A percentile compares a stretch with the other conserved stretches of the same genome.
phyloP scores from a whole-genome alignment of 2,797 vertebrate species.

The Acomys russatus region DNA sequence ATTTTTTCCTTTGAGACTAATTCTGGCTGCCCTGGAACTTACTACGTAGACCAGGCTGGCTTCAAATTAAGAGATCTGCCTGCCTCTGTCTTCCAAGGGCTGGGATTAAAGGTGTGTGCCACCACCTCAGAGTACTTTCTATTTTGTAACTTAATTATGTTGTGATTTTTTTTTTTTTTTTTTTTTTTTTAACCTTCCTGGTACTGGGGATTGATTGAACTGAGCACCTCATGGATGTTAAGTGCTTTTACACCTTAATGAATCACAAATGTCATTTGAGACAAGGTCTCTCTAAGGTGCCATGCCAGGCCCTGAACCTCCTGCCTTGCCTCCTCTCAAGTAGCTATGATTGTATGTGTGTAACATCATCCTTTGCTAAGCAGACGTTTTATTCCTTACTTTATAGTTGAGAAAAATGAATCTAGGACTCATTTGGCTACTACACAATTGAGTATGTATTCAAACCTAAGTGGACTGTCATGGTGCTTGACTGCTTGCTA shows the following conservation, averaged over 20 bases:
- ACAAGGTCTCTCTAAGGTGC: not conserved
- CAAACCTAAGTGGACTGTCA: not conserved
- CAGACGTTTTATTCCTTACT: not conserved
- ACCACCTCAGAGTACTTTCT: not conserved
- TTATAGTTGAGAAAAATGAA: conserved; percentile 52
- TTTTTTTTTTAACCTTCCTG: not conserved
- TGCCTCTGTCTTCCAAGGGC: not conserved
- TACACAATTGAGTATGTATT: not conserved
- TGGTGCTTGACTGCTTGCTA: not conserved
- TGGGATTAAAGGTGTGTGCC: not conserved
- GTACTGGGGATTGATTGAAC: not conserved
- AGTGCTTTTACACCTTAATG: not conserved
- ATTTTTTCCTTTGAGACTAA: not conserved
- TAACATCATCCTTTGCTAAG: not conserved
- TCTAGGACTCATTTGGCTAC: not conserved
- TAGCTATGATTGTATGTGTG: not conserved
- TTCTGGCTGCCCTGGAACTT: not conserved
- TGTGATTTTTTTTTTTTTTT: not conserved
- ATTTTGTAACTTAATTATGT: not conserved
- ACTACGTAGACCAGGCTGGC: not conserved
- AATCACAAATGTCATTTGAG: not conserved
- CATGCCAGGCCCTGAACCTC: not conserved
- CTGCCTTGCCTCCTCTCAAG: not conserved
- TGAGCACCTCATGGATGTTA: not conserved
- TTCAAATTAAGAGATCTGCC: not conserved